A percentile compares a stretch with the other conserved stretches of the same genome.
These are phyloP conservation scores for Nothobranchius kuhntae DNA, from an alignment of 2,113 vertebrate species.

Conservation along the genomic window DNA sequence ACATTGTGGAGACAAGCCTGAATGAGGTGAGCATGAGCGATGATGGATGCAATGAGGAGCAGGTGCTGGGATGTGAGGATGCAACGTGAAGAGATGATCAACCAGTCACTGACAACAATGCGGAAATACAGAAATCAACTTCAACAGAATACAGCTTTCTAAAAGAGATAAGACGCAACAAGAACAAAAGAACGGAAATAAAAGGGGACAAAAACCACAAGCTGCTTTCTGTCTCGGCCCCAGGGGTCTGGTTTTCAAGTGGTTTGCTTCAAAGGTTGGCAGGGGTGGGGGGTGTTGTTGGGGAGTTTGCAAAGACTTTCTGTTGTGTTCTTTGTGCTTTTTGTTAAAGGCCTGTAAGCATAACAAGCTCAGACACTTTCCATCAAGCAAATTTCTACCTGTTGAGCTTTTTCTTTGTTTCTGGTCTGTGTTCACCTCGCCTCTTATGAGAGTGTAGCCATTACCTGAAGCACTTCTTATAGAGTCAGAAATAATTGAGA, in stretches of 20 bases:
- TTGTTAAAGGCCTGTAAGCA: conserved; percentile 42
- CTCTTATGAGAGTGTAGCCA: conserved; percentile 2
- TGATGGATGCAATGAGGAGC: conserved; percentile 56
- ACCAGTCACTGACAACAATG: conserved; percentile 74
- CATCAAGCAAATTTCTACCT: conserved; percentile 36
- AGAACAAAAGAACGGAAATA: conserved; percentile 33
- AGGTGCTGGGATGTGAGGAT: conserved; percentile 53
- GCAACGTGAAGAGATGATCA: conserved; percentile 63
- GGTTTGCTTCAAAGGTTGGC: conserved; percentile 65
- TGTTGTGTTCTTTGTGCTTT: conserved; percentile 32
- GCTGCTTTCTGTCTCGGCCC: conserved; percentile 62
- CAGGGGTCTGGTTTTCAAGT: conserved; percentile 73
- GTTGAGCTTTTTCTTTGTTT: conserved; percentile 9
- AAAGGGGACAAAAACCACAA: conserved; percentile 45
- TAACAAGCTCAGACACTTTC: conserved; percentile 29
- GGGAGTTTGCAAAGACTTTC: not conserved
- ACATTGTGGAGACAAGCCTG: conserved; percentile 71
- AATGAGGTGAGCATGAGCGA: conserved; percentile 60
- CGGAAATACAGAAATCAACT: conserved; percentile 66
- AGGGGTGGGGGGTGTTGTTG: not conserved
- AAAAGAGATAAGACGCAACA: conserved; percentile 48
- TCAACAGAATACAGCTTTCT: conserved; percentile 65
- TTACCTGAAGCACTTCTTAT: not conserved
- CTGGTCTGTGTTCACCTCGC: not conserved
- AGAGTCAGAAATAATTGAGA: not conserved